These are phyloP conservation scores for Apis florea DNA, from an alignment of 1,140 invertebrate genomes.

Conservation along the genomic window DNA sequence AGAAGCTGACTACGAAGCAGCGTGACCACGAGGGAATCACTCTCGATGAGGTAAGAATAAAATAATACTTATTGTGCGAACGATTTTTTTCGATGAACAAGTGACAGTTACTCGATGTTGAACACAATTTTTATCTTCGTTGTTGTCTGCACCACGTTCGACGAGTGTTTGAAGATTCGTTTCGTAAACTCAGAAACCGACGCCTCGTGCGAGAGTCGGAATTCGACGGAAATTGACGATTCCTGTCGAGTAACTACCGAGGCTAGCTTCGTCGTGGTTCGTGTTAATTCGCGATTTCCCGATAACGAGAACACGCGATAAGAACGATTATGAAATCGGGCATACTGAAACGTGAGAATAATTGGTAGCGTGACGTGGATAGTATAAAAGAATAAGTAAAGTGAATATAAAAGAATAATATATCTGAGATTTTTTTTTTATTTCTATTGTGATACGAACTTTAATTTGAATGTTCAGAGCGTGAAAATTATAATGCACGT, in stretches of 20 bases:
- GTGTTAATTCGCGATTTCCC: slow-evolving; percentile 31
- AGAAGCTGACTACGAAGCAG: slow-evolving; percentile 70
- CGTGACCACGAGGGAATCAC: slow-evolving; percentile 56
- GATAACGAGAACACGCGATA: slow-evolving; percentile 33
- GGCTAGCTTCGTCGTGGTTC: background rate
- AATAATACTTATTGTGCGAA: background rate
- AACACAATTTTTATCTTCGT: background rate
- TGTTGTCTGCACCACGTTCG: background rate
- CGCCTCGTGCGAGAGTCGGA: background rate
- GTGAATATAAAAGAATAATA: background rate
- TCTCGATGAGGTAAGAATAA: slow-evolving; percentile 69
- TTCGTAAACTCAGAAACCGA: background rate
- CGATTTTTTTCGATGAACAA: background rate
- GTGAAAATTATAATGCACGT: background rate
- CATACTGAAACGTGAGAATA: slow-evolving; percentile 1
- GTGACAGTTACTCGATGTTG: background rate
- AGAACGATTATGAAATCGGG: slow-evolving; percentile 19
- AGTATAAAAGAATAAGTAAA: background rate
- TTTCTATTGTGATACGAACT: background rate
- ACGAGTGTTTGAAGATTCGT: slow-evolving; percentile 20
- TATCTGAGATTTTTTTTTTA: background rate
- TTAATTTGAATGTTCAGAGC: background rate
- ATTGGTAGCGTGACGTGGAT: background rate
- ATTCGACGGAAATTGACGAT: slow-evolving; percentile 39
- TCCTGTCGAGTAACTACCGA: slow-evolving; percentile 27